These are phyloP conservation scores for Vipera ursinii DNA, from an alignment of 2,797 vertebrate genomes.

Conservation along the genomic window DNA sequence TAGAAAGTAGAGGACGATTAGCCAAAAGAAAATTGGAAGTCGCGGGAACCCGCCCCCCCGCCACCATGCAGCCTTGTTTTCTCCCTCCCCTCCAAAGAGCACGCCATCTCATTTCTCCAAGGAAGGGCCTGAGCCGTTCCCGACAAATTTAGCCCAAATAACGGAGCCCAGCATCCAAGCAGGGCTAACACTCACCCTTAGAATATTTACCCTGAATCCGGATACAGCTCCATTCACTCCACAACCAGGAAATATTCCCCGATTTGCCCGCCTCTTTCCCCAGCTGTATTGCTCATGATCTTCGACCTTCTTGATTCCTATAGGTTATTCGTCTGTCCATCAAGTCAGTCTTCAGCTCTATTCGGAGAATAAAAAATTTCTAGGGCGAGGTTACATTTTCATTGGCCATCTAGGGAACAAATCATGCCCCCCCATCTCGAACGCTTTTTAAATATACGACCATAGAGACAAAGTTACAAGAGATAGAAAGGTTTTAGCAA, in stretches of 20 bases:
- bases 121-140: neutral
- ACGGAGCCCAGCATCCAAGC: too few species aligned
- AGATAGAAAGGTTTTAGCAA: neutral
- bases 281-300: neutral
- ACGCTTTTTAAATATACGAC: neutral
- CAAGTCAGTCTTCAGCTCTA: neutral
- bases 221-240: neutral
- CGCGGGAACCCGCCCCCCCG: neutral
- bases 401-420: neutral
- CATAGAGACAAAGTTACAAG: neutral
- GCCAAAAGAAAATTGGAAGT: neutral
- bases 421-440: neutral
- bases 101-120: neutral
- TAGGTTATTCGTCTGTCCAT: neutral
- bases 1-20: neutral
- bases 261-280: neutral
- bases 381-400: neutral
- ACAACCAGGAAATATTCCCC: neutral
- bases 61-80: neutral
- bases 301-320: neutral
- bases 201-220: too few species aligned
- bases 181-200: neutral
- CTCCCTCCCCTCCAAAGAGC: neutral
- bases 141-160: neutral
- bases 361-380: neutral